Evolutionary conservation across 1,140 invertebrate genomes (phyloP).

Genomic region (Megathymus violae): DNA sequence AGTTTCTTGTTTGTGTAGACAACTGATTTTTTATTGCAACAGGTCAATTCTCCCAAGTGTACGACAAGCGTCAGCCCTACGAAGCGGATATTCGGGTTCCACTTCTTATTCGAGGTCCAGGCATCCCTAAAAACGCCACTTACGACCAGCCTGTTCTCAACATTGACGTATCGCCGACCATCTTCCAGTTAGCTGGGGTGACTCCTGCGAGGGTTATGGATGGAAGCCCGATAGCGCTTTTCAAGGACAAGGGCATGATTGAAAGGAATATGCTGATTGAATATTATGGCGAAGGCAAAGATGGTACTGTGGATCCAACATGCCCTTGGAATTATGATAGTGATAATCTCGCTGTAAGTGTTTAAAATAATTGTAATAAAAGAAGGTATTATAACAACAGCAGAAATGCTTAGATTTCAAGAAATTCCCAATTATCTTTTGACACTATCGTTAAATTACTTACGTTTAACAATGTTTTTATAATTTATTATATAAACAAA

Average conservation of each 20-base stretch:
- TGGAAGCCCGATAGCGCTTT: slow-evolving; percentile 85
- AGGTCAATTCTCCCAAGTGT: slow-evolving; percentile 94
- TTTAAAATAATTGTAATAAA: no score
- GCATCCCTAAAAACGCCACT: slow-evolving; percentile 79
- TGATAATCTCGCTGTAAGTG: slow-evolving; percentile 85
- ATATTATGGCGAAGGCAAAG: slow-evolving; percentile 90
- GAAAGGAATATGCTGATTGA: slow-evolving; percentile 88
- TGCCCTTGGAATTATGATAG: slow-evolving; percentile 85
- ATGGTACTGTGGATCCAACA: slow-evolving; percentile 71
- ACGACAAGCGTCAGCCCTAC: slow-evolving; percentile 95
- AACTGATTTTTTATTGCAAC: no score
- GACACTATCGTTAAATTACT: no score
- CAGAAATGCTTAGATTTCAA: no score
- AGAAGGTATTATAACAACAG: no score
- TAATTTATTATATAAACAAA: no score
- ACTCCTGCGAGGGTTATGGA: slow-evolving; percentile 85
- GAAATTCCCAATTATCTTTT: no score
- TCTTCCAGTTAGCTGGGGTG: slow-evolving; percentile 87
- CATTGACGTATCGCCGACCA: slow-evolving; percentile 93
- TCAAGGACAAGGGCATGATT: slow-evolving; percentile 34
- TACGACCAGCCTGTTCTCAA: slow-evolving; percentile 86
- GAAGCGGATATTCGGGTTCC: slow-evolving; percentile 94
- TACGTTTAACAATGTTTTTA: no score
- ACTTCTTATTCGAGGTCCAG: slow-evolving; percentile 91
- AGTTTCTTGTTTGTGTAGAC: no score